Evolutionary conservation across 2,888 invertebrate species (phyloP).

Genomic region (Cheilosia soror): DNA sequence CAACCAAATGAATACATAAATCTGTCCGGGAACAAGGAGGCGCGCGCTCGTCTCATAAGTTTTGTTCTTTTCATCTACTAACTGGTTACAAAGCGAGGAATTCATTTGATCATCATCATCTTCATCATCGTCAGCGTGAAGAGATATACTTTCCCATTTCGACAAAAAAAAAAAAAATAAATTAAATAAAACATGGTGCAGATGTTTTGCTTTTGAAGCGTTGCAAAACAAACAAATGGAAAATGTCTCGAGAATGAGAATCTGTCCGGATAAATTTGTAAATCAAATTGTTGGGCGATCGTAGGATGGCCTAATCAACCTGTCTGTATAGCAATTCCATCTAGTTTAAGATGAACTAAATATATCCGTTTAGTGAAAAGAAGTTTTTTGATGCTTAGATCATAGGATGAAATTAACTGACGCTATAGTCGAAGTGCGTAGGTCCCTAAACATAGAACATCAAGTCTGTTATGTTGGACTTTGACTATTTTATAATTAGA

Average conservation of each 20-base stretch:
- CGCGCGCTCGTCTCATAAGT: constrained; percentile 17
- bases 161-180: neutral
- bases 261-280: constrained; percentile 5
- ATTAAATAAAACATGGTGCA: constrained; percentile 16
- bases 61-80: constrained; percentile 40
- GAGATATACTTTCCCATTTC: constrained; percentile 8
- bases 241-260: neutral
- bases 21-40: constrained; percentile 43
- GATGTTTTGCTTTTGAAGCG: constrained; percentile 35
- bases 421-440: too few relatives aligned
- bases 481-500: too few relatives aligned
- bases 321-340: neutral
- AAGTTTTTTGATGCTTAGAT: too few relatives aligned
- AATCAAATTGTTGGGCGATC: neutral
- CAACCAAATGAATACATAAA: constrained; percentile 68
- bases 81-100: constrained; percentile 48
- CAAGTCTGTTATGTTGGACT: too few relatives aligned
- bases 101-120: constrained; percentile 67
- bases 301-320: neutral
- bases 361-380: too few relatives aligned
- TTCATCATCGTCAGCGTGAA: constrained; percentile 5
- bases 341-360: neutral
- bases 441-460: too few relatives aligned
- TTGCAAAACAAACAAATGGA: constrained; percentile 28
- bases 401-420: too few relatives aligned